Evolutionary conservation across 2,888 invertebrate species (phyloP).

Genomic region (Scrobipalpa atriplicella): DNA sequence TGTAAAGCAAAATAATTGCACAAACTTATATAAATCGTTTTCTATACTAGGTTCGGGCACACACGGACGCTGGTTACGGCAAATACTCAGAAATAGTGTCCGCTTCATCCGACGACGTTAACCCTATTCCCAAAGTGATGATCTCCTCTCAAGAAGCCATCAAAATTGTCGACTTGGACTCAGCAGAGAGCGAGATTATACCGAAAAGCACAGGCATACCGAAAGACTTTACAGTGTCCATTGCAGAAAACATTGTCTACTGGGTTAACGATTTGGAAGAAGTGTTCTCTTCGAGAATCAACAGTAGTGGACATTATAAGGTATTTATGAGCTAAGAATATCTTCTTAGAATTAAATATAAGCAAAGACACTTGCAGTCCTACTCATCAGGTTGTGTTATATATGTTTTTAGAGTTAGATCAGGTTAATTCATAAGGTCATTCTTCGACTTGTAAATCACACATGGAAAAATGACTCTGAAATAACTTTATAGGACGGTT

Average conservation of each 20-base stretch:
- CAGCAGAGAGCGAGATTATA: constrained; percentile 83
- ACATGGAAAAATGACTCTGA: too few relatives aligned
- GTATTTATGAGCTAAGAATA: too few relatives aligned
- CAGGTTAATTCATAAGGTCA: too few relatives aligned
- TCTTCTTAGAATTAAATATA: too few relatives aligned
- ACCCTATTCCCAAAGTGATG: constrained; percentile 90
- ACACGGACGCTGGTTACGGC: constrained; percentile 90
- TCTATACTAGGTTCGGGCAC: constrained; percentile 87
- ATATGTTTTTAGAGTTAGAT: too few relatives aligned
- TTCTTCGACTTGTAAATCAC: too few relatives aligned
- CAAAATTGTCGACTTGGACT: constrained; percentile 89
- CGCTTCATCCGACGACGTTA: constrained; percentile 85
- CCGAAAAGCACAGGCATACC: constrained; percentile 86
- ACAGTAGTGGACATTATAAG: constrained; percentile 78
- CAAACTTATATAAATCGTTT: not conserved
- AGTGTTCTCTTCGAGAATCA: constrained; percentile 84
- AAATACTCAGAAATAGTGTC: constrained; percentile 85
- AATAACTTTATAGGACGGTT: too few relatives aligned
- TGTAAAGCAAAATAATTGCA: too few relatives aligned
- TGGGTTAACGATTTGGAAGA: constrained; percentile 92
- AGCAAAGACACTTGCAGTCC: too few relatives aligned
- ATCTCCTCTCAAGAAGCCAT: constrained; percentile 89
- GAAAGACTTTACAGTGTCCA: constrained; percentile 86
- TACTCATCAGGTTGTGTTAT: too few relatives aligned
- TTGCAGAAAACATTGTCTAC: constrained; percentile 88